Percentiles rank a stretch among this genome's conserved stretches.
phyloP scores from a whole-genome alignment of 2,797 vertebrate genomes.

The Chelonia mydas region DNA sequence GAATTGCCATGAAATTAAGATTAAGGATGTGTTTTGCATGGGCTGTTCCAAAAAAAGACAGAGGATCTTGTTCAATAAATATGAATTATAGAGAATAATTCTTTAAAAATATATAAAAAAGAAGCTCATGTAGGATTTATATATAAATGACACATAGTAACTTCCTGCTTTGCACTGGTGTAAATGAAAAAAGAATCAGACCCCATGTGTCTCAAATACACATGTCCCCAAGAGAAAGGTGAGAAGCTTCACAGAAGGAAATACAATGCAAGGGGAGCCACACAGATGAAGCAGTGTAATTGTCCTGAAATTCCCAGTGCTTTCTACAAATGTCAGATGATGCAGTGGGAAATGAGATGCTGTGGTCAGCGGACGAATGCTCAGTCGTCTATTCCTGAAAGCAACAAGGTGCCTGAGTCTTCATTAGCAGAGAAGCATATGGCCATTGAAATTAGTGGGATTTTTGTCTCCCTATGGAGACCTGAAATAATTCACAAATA shows the following conservation, averaged over 20 bases:
- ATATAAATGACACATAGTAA: neutral
- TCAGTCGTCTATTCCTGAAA: neutral
- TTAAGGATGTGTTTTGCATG: neutral
- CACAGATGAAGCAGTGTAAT: neutral
- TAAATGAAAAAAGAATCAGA: neutral
- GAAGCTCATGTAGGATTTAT: neutral
- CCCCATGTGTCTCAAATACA: neutral
- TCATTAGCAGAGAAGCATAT: neutral
- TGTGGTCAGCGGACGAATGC: neutral
- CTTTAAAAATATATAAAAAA: neutral
- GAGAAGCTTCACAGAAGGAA: neutral
- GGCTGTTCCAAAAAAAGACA: neutral
- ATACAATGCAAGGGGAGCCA: rapidly evolving
- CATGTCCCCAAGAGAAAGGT: neutral
- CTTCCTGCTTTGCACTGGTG: neutral
- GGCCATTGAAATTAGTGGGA: neutral
- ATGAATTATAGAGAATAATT: neutral
- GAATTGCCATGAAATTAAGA: neutral
- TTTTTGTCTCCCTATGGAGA: neutral
- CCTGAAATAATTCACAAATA: neutral
- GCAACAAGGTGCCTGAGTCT: neutral
- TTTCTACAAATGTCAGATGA: neutral
- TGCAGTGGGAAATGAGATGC: neutral
- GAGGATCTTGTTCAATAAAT: neutral
- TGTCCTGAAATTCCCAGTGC: neutral